These are phyloP conservation scores for Eupeodes corollae DNA, from an alignment of 1,140 invertebrate species.

Conservation along the genomic window DNA sequence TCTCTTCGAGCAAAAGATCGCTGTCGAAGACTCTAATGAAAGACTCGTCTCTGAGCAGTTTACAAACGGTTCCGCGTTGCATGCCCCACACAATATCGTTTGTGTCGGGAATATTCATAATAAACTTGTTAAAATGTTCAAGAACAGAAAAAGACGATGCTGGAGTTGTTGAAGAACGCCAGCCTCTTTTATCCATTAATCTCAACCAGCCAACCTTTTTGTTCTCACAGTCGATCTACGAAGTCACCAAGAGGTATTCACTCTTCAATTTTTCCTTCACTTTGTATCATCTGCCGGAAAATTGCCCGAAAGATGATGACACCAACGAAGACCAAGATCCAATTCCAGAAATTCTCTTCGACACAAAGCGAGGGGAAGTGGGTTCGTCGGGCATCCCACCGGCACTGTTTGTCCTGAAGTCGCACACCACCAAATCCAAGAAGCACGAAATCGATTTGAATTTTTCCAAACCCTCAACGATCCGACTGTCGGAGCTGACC, in stretches of 20 bases:
- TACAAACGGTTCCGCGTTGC: no score
- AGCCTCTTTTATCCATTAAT: constrained; percentile 18
- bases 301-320: background rate
- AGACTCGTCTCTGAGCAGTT: no score
- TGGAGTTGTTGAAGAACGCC: background rate
- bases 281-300: constrained; percentile 4
- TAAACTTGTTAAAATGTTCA: constrained; percentile 21
- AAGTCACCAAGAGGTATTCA: constrained; percentile 17
- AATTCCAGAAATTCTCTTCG: constrained; percentile 14
- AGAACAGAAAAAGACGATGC: constrained; percentile 4
- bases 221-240: constrained; percentile 17
- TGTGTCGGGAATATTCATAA: constrained; percentile 25
- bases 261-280: constrained; percentile 22
- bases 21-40: background rate
- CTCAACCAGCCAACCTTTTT: constrained; percentile 31
- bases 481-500: constrained; percentile 15
- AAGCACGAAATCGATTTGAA: constrained; percentile 23
- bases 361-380: constrained; percentile 21
- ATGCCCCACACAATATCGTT: constrained; percentile 24
- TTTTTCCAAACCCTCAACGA: constrained; percentile 19
- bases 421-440: constrained; percentile 13
- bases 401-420: constrained; percentile 16
- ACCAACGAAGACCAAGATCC: background rate
- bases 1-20: background rate
- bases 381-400: constrained; percentile 27